phyloP scores from a whole-genome alignment of 2,113 vertebrate genomes.

The Catharus fuscescens region DNA sequence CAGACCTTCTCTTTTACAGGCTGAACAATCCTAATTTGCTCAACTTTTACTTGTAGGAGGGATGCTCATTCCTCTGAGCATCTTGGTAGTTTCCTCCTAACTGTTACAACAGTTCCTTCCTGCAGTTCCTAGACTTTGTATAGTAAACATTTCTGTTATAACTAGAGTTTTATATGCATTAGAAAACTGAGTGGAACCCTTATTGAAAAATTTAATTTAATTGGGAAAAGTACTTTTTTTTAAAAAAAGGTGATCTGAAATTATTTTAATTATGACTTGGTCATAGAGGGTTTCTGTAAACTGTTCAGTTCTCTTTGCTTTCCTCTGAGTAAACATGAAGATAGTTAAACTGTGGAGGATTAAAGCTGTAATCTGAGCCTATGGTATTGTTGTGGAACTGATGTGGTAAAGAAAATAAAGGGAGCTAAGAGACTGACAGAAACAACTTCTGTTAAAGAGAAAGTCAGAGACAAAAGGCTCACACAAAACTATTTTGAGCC shows the following conservation, averaged over 20 bases:
- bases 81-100: background rate
- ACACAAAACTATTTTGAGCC: slow-evolving; percentile 69
- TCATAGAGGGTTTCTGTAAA: background rate
- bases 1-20: background rate
- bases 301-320: background rate
- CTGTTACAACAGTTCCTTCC: background rate
- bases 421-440: slow-evolving; percentile 36
- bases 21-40: background rate
- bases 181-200: background rate
- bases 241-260: background rate
- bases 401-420: slow-evolving; percentile 12
- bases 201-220: background rate
- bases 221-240: background rate
- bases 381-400: slow-evolving; percentile 7
- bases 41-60: background rate
- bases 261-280: background rate
- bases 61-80: background rate
- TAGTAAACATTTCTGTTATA: background rate
- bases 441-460: slow-evolving; percentile 59
- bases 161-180: background rate
- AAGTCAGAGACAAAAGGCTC: slow-evolving; percentile 64
- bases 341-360: background rate
- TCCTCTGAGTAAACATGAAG: background rate
- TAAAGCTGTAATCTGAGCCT: background rate
- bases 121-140: background rate